Evolutionary conservation across 2,888 invertebrate genomes (phyloP), one percentile per base, ranked within the genome.

Genomic region (Tiliacea aurago): DNA sequence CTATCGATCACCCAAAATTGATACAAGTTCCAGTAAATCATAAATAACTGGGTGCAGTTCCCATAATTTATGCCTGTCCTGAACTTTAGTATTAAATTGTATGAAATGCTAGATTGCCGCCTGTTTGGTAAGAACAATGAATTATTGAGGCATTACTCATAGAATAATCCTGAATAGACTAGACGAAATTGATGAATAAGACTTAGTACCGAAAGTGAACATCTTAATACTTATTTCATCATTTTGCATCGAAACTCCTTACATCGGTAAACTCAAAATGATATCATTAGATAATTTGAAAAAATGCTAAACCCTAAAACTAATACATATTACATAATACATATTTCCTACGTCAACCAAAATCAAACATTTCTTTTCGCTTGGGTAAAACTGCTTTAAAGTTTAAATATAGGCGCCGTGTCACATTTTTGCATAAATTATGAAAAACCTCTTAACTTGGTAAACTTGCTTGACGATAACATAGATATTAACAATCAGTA

Each of bases 81-180:
- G 93, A 94, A 93, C 93, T 94, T 93, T 94, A 87, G 75, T 81
- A 74, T 76, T 61, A 78, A 88, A 85, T 89, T 89, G 84, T 87
- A 75, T 84, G 86, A 92, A 93, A 92, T 92, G 89, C 85, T 89
- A 92, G 86, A 90, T 88, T 87, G 89, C 90, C 88, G 84, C 87
- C 87, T 87, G 89, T 86, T 85, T 90, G 84, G 88, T 84, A 79
- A 86, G 85, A 90, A 91, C 91, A 93, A 93, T 92, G 89, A 91
- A 85, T 89, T 92, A 91, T 91, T 91, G 89, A 85, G 80, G 84
- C 83, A 84, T 90, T 91, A 90, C 87, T 91, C 88, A 88, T 83
- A 76, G 71, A 82, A 86, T 79, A 84, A 86, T 88, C 81, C 81
- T 71, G 43, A 84, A 84, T 86, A 80, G 70, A 78, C 66, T 76